A percentile compares a stretch with the other conserved stretches of the same genome.
Conservation (phyloP, 2,888 invertebrate species). For the Dioctria linearis region DNA sequence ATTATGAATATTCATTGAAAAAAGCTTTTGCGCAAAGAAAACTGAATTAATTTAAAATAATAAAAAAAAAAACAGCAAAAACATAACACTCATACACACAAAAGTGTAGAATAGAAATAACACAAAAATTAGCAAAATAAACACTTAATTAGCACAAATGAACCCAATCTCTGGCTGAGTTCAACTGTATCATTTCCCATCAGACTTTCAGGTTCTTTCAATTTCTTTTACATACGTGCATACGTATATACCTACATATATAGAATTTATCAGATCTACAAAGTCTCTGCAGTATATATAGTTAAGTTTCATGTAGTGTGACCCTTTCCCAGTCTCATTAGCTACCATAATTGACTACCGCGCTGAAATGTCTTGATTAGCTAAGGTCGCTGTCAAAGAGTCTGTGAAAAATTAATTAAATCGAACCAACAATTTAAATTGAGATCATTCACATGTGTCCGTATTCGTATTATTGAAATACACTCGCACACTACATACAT, state of each 20-base stretch:
- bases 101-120: conserved; percentile 2
- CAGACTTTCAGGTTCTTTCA: background rate
- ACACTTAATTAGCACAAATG: conserved; percentile 41
- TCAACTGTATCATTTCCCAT: background rate
- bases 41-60: conserved; percentile 11
- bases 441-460: conserved; percentile 8
- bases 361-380: conserved; percentile 43
- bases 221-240: too few relatives aligned
- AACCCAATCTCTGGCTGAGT: background rate
- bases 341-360: conserved; percentile 39
- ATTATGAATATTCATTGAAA: conserved; percentile 38
- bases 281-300: background rate
- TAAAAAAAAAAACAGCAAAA: background rate
- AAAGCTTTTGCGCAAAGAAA: background rate
- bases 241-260: too few relatives aligned
- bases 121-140: conserved; percentile 38
- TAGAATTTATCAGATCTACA: too few relatives aligned
- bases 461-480: too few relatives aligned
- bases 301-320: background rate
- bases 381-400: conserved; percentile 16
- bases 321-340: conserved; percentile 28
- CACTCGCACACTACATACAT: too few relatives aligned
- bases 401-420: conserved; percentile 47
- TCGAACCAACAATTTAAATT: conserved; percentile 24
- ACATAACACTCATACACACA: background rate